These are phyloP conservation scores for Fregata magnificens DNA, from an alignment of 2,113 vertebrate genomes.

Conservation along the genomic window DNA sequence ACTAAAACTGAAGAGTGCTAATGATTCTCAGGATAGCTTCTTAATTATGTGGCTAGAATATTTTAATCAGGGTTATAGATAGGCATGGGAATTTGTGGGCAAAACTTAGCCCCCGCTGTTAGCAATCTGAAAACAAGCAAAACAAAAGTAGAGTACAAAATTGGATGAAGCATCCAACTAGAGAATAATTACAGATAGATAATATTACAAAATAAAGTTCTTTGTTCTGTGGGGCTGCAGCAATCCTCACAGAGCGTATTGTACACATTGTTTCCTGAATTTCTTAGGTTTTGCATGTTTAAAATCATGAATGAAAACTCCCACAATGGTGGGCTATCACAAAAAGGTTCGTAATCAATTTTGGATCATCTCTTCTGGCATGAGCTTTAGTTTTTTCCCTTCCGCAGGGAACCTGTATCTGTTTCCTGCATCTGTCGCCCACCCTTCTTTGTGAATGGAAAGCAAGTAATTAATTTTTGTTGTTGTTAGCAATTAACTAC, in stretches of 20 bases:
- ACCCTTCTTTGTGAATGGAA: constrained; percentile 55
- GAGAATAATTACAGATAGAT: neutral
- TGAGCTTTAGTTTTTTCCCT: neutral
- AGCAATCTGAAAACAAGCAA: neutral
- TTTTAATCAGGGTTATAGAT: neutral
- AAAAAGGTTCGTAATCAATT: neutral
- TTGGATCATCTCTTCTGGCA: constrained; percentile 14
- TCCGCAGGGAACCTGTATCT: constrained; percentile 33
- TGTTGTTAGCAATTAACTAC: constrained; percentile 32
- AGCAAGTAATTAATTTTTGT: constrained; percentile 15
- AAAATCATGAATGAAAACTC: constrained; percentile 47
- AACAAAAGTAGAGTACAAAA: neutral
- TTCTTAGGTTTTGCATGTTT: neutral
- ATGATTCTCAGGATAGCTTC: neutral
- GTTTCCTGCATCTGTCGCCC: constrained; percentile 57
- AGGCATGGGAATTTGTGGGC: neutral
- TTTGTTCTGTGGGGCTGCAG: neutral
- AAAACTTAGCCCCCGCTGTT: neutral
- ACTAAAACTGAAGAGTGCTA: neutral
- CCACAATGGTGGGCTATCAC: neutral
- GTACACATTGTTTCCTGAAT: neutral
- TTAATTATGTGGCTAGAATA: neutral
- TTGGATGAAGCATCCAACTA: neutral
- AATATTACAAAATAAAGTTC: neutral
- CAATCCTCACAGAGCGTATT: neutral